Evolutionary conservation across 2,888 invertebrate species (phyloP), one percentile per base, ranked within the genome.

Genomic region (Tiliacea citrago): DNA sequence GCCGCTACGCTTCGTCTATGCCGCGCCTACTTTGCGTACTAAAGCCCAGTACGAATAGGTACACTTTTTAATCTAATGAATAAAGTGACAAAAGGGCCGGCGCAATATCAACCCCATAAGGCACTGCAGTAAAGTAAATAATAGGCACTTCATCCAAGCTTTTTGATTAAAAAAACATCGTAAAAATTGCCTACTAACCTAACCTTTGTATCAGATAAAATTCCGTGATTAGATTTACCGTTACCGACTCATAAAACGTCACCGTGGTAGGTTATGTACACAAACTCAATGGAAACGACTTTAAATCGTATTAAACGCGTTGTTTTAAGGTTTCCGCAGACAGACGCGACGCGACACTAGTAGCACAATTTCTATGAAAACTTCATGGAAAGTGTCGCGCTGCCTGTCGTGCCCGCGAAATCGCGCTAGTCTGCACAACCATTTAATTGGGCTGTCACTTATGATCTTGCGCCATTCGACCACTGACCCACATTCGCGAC

Each of bases 401-500:
- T 35, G 35, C 35, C 35, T 35, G 35, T 35, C 7, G 39, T 7
- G 39, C 39, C 39, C 39, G 7, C 39, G 39, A 39, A 4, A 39
- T 39, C 39, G 7, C 39, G 39, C 39, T 5, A 39, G 39, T 39
- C 39, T 4, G 39, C 39, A 39, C 39, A 5, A 39, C 3, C 39
- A 2, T 39, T 39, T 39, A 94, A 94, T 92, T 92, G 87, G 81
- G 75, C 60, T 73, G 82, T 92, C 92, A 93, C 90, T 90, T 85
- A 74, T 86, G 87, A 82, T 90, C 86, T 88, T 86, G 71, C 24
- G 24, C 80, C 79, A 81, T 75, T 51, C 79, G 80, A 83, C 86
- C 85, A 86, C 89, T 92, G 92, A 92, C 94, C 93, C 77, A 93
- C 88, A 92, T 94, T 85, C 77, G 78, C 62, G 83, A 83, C 84